These are phyloP conservation scores for Pagrus major DNA, from an alignment of 2,113 vertebrate species.

Conservation along the genomic window DNA sequence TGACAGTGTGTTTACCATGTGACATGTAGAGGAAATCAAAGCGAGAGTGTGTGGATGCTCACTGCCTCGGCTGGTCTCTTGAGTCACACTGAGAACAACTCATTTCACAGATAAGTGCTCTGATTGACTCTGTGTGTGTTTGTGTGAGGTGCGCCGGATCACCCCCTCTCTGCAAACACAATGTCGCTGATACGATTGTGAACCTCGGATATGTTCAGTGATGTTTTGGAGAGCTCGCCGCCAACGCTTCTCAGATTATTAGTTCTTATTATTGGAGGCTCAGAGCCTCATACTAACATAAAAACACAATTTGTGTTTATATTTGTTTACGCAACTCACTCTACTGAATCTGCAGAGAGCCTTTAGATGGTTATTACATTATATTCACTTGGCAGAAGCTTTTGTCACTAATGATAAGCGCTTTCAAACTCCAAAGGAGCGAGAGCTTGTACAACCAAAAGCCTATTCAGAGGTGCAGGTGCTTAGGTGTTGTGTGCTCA, in stretches of 20 bases:
- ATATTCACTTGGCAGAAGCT: neutral
- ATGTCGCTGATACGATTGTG: neutral
- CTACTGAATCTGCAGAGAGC: neutral
- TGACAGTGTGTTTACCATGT: conserved; percentile 5
- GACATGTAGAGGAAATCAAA: conserved; percentile 30
- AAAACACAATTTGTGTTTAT: neutral
- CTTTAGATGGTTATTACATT: neutral
- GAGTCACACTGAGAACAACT: conserved; percentile 32
- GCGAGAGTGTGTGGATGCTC: neutral
- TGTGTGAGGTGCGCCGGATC: neutral
- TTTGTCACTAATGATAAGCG: neutral
- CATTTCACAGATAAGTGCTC: conserved; percentile 55
- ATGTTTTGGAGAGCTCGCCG: neutral
- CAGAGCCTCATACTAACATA: neutral
- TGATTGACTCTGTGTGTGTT: conserved; percentile 23
- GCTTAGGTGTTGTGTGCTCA: neutral
- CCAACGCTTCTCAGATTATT: neutral
- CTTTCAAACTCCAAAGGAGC: neutral
- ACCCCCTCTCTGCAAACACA: conserved; percentile 1
- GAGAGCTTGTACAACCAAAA: neutral
- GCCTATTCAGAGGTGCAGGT: neutral
- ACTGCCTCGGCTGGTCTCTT: conserved; percentile 7
- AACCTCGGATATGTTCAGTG: neutral
- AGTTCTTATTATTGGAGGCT: neutral
- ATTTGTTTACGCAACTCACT: neutral